Evolutionary conservation across 1,140 invertebrate species (phyloP), one percentile per base, ranked within the genome.

Genomic region (Oryzaephilus surinamensis): DNA sequence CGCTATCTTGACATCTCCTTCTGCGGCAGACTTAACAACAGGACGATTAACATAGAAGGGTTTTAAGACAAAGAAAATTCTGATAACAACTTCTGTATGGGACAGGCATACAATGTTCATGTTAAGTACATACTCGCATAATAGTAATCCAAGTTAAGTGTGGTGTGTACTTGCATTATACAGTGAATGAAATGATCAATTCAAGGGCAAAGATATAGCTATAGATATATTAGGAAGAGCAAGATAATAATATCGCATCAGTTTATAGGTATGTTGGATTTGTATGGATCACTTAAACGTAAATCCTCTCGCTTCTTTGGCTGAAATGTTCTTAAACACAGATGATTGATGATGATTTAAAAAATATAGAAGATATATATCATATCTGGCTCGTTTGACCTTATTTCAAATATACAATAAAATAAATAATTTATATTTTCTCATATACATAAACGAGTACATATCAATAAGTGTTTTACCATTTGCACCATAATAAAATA

Each of bases 1-100:
- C n/a, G n/a, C n/a, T n/a, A n/a, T n/a, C n/a, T n/a, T n/a, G n/a
- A n/a, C n/a, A n/a, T n/a, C n/a, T n/a, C n/a, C n/a, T n/a, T 57
- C 61, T 64, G 62, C 54, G 18, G 32, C 29, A 17, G 36, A 15
- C 24, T 34, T n/a, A 18, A 48, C 46, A 48, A 48, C 40, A 28
- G 41, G 14, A 29, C 46, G 46, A 48, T 48, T 48, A 48, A 38
- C 46, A 48, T 48, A 23, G 29, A n/a, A 40, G 46, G 32, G 41
- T 14, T 6, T 31, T 48, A 37, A 48, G 38, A 48, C 46, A 48
- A 48, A 48, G 41, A n/a, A n/a, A 30, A 19, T 34, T 28, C 24
- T 36, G 45, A 47, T 47, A 47, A 40, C 41, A 23, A 32, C 17
- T 20, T 21, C 42, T 48, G 46, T 31, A 24, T 29, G 26, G 46